Conservation (phyloP, 2,888 invertebrate genomes). For the Lepidochitona cinerea region DNA sequence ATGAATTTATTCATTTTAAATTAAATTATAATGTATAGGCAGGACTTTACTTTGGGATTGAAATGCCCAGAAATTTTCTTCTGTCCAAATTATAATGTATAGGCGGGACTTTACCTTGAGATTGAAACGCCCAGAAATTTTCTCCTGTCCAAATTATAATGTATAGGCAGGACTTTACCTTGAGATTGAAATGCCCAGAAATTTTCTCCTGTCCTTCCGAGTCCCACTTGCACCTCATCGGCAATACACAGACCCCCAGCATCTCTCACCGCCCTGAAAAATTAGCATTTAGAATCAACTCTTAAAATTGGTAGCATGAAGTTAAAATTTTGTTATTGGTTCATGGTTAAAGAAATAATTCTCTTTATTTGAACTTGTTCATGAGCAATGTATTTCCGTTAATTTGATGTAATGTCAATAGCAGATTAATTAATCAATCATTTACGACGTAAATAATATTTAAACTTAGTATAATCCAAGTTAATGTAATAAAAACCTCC, state of each 20-base stretch:
- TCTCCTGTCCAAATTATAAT: conserved; percentile 79
- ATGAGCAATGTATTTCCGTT: no score
- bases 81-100: conserved; percentile 75
- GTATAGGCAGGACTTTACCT: conserved; percentile 70
- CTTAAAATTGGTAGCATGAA: no score
- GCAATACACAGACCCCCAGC: conserved; percentile 96
- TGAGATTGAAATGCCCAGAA: conserved; percentile 97
- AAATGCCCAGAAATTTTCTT: conserved; percentile 97
- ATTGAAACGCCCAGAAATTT: conserved; percentile 96
- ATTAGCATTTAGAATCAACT: conserved; percentile 65
- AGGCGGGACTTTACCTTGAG: conserved; percentile 72
- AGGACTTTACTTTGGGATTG: conserved; percentile 77
- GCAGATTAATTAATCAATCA: no score
- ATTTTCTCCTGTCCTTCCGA: conserved; percentile 92
- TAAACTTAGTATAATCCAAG: no score
- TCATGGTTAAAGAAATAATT: no score
- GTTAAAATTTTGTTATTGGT: no score
- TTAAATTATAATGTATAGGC: not conserved
- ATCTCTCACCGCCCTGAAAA: conserved; percentile 82
- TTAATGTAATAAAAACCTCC: no score
- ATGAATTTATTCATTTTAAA: no score
- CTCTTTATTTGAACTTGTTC: no score
- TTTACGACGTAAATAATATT: no score
- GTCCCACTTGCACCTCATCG: conserved; percentile 95
- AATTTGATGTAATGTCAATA: no score